Percentiles rank a stretch among this genome's conserved stretches.
These are phyloP conservation scores for Chelonoidis abingdonii DNA, from an alignment of 2,113 vertebrate genomes.

Conservation along the genomic window DNA sequence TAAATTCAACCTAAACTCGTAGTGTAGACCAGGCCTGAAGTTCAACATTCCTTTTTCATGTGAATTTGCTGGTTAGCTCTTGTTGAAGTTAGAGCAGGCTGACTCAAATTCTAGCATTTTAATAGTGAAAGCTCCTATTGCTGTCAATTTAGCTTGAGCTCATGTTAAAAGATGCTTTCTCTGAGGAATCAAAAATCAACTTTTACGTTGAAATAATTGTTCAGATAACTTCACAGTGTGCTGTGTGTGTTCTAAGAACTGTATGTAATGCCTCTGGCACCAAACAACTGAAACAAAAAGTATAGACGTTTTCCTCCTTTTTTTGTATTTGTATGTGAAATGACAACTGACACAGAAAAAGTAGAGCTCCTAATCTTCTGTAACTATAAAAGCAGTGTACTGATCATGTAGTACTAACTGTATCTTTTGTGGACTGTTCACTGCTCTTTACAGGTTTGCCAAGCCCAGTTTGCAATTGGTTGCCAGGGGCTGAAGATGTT, in stretches of 20 bases:
- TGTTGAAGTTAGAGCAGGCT: background rate
- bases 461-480: conserved; percentile 55
- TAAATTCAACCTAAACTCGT: too few relatives aligned
- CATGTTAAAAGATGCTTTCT: background rate
- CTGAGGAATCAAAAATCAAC: background rate
- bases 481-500: conserved; percentile 75
- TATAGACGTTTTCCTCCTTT: background rate
- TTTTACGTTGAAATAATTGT: background rate
- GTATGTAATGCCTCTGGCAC: background rate
- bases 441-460: conserved; percentile 64
- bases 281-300: background rate
- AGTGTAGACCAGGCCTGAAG: too few relatives aligned
- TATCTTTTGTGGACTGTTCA: conserved; percentile 61
- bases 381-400: background rate
- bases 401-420: conserved; percentile 51
- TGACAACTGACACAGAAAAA: background rate
- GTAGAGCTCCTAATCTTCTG: background rate
- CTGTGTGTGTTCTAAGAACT: background rate
- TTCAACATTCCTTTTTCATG: background rate
- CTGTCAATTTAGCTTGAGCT: background rate
- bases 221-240: background rate
- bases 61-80: background rate
- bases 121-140: background rate
- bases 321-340: background rate
- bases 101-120: background rate